Evolutionary conservation across 1,140 invertebrate genomes (phyloP), one percentile per base, ranked within the genome.

Genomic region (Calephelis nemesis): DNA sequence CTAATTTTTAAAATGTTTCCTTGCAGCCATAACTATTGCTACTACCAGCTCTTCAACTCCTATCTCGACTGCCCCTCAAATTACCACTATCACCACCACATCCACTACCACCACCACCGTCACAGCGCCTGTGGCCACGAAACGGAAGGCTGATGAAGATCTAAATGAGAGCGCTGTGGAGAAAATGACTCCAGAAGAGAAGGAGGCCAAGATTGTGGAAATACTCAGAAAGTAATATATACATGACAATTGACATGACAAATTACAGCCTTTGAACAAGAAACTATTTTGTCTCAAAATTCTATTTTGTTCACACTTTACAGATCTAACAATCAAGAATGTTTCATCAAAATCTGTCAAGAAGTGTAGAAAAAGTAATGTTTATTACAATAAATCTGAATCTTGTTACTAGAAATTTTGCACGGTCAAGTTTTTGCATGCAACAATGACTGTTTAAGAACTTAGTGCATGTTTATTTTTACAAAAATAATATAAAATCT

Each of bases 141-240:
- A 89, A 30, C 66, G 82, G 40, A 87, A 89, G 66, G 52, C 65
- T 2, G 72, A 79, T 0, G 78, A 79, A 0, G 70, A 74, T 0
- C n/a, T 73, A 0, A 74, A 76, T 0, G 69, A 71, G 0, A 40
- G 73, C 4, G 78, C 83, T 54, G 48, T 77, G 12, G 69, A 19
- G 39, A 65, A 58, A 0, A 65, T 89, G 13, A 78, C 76, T 1
- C 67, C 72, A 0, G 81, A 79, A 0, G 76, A 90, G 65, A 83
- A 79, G 54, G 84, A 90, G 63, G 78, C 78, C 4, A 80, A 77
- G 48, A 84, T 90, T 62, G 74, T 81, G 1, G 81, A 88, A 10
- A 85, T 79, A 9, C 72, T 88, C 42, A 63, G 72, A 40, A 81
- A 72, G 83, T 84, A 39, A 76, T 39, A 70, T 3, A 42, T 7